A percentile compares a stretch with the other conserved stretches of the same genome.
phyloP scores from a whole-genome alignment of 2,797 vertebrate genomes.

The Scarus forsteni region DNA sequence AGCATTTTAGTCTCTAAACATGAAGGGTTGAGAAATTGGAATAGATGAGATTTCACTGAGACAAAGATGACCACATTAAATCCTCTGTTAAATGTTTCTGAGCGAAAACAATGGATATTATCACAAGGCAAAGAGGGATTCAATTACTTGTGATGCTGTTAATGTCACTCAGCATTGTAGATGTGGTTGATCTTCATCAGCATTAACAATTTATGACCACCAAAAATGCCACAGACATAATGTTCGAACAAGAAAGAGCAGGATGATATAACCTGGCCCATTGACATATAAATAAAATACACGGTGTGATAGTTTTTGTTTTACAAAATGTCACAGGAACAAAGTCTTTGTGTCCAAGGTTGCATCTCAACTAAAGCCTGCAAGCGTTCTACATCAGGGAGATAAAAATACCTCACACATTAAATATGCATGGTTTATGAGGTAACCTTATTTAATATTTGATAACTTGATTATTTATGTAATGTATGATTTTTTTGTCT shows the following conservation, averaged over 20 bases:
- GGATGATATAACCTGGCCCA: no score
- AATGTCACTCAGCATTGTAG: neutral
- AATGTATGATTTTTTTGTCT: no score
- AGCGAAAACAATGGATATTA: constrained; percentile 5
- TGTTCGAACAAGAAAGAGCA: neutral
- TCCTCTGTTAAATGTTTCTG: constrained; percentile 2
- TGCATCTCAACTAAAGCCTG: neutral
- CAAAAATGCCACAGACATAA: neutral
- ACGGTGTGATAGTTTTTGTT: neutral
- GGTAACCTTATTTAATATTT: neutral
- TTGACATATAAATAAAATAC: no score
- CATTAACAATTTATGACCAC: no score
- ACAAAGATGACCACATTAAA: constrained; percentile 26
- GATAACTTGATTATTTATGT: no score
- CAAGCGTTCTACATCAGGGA: neutral
- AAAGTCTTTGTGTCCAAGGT: constrained; percentile 1
- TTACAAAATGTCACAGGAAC: neutral
- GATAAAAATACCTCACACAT: neutral
- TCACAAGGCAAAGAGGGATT: neutral
- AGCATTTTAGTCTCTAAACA: constrained; percentile 43
- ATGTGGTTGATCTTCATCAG: no score
- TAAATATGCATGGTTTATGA: constrained; percentile 7
- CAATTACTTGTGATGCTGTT: neutral
- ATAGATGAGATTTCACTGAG: constrained; percentile 25
- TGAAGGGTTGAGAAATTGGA: constrained; percentile 36